Evolutionary conservation across 2,888 invertebrate genomes (phyloP).

Genomic region (Tenthredo notha): DNA sequence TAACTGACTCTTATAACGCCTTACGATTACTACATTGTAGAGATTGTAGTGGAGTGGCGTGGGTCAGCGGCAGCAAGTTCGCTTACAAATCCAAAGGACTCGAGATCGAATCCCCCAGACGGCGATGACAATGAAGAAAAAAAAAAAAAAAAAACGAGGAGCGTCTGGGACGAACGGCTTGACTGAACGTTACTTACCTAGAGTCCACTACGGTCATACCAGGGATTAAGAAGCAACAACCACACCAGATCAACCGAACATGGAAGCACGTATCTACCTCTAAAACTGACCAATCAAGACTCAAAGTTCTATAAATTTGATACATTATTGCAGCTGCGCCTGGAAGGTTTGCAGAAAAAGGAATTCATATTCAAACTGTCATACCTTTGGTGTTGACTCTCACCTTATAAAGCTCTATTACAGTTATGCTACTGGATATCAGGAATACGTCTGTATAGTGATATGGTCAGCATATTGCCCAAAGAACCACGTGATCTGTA

Average conservation of each 20-base stretch:
- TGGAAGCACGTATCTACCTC: no score
- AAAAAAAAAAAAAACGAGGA: no score
- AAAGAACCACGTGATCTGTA: not conserved
- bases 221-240: no score
- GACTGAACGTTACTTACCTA: no score
- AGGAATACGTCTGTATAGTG: not conserved
- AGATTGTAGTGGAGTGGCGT: not conserved
- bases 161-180: no score
- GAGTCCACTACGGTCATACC: no score
- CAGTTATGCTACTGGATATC: not conserved
- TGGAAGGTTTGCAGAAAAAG: not conserved
- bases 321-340: not conserved
- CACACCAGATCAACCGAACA: no score
- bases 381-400: no score
- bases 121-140: no score
- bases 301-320: no score
- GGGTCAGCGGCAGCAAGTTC: not conserved
- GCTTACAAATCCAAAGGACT: not conserved
- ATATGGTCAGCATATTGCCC: not conserved
- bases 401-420: no score
- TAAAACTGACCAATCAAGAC: not conserved
- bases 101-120: not conserved
- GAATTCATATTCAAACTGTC: not conserved
- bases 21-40: not conserved
- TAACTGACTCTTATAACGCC: not conserved